A percentile compares a stretch with the other conserved stretches of the same genome.
These are phyloP conservation scores for Zoanthus sansibaricus DNA, from an alignment of 92 coral and sea anemone species.

Conservation along the genomic window DNA sequence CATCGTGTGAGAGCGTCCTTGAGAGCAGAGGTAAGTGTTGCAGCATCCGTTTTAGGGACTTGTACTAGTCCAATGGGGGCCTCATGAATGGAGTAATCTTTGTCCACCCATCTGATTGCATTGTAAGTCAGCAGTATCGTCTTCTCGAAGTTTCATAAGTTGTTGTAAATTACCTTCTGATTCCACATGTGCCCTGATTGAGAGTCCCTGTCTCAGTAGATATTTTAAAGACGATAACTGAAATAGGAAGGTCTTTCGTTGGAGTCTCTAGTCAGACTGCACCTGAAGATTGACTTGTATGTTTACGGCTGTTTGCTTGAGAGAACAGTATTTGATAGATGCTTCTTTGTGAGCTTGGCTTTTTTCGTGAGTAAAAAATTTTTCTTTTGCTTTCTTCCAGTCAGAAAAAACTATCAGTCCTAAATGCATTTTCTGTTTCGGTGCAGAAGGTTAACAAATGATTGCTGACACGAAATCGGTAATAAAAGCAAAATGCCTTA, in stretches of 20 bases:
- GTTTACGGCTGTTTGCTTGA: not conserved
- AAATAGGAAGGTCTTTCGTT: not conserved
- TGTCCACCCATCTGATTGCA: conserved; percentile 6
- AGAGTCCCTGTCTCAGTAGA: not conserved
- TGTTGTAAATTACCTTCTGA: not conserved
- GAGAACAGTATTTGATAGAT: not conserved
- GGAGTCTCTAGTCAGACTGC: conserved; percentile 1
- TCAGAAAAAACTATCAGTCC: not conserved
- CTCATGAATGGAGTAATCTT: conserved; percentile 1
- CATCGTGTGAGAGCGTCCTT: not conserved
- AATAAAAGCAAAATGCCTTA: not conserved
- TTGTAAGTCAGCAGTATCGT: not conserved
- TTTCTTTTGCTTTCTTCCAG: not conserved
- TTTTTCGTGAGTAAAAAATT: not conserved
- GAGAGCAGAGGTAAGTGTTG: not conserved
- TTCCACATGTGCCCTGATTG: not conserved
- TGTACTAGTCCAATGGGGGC: not conserved
- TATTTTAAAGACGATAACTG: not conserved
- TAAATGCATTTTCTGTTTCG: not conserved
- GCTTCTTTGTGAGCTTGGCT: not conserved
- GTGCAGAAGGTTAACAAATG: not conserved
- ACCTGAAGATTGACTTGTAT: not conserved
- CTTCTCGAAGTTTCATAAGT: not conserved
- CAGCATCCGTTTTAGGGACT: not conserved
- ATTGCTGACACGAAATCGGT: not conserved